Base-by-base conservation (phyloP, 2,113 vertebrate genomes). In the Gambusia affinis region DNA sequence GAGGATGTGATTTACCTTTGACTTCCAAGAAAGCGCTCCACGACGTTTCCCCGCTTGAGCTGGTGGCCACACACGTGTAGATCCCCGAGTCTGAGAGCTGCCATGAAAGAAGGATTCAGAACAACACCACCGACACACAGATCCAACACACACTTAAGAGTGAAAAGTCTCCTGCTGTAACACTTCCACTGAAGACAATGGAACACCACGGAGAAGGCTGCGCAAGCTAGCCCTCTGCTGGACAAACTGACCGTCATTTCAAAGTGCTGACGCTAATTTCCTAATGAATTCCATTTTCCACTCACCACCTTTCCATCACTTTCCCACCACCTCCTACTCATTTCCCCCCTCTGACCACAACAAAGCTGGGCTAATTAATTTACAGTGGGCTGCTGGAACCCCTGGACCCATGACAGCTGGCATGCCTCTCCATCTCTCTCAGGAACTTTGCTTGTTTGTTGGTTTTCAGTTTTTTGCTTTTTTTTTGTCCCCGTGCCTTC, bases 21-120 rank as follows among this genome's bases (percentile, higher is more conserved):
- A 99, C 97, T 83, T 99, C 98, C 81, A 99, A 88, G 78, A 99
- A 97, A 61, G 98, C 95, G 67, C 97, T 99, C 98, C 98, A 99
- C 3, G 97, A 97, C 0, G 98, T 99, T 87, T 99, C 98, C 4
- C 98, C 98, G 80, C 96, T 99, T 73, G 98, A 98, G 92, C 98
- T 99, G 60, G 97, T 97, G 4, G 97, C 98, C 89, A 99, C 97
- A 37, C 98, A 99, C 5, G 98, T 99, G 35, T 99, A 99, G 73
- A 97, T 97, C 69, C 98, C 98, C 60, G 96, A 97, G 89, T 99
- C 98, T 0, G 96, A 95, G 17, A 96, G 91, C 96, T 98, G 80
- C 51, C n/a, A 82, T 10, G 28, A 0, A 72, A 31, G 0, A 3
- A 63, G 67, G 39, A 76, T 67, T 64, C 4, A 76, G 73, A 57